Conservation (phyloP, 2,888 invertebrate species). For the Tetranychus truncatus region DNA sequence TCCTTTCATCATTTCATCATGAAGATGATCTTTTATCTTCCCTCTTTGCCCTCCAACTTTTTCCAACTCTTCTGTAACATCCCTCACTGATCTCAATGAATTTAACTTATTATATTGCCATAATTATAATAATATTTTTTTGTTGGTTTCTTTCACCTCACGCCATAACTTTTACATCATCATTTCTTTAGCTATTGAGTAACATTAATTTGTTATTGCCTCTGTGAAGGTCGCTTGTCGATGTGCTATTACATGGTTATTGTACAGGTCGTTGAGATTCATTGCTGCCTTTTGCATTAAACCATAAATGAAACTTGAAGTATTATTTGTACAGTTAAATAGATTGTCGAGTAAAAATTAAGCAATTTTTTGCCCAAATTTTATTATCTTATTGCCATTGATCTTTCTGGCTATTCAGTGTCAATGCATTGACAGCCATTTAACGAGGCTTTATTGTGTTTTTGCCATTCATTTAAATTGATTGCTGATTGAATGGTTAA, state of each 20-base stretch:
- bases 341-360: neutral
- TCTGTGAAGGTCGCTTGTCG: neutral
- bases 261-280: neutral
- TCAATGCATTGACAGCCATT: too few species aligned
- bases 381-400: too few species aligned
- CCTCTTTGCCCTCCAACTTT: neutral
- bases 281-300: neutral
- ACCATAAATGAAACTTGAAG: neutral
- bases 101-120: neutral
- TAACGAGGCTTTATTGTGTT: too few species aligned
- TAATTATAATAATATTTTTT: neutral
- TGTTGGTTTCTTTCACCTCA: neutral
- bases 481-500: too few species aligned
- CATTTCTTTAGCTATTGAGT: neutral
- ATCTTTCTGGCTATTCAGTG: too few species aligned
- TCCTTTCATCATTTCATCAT: neutral
- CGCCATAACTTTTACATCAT: neutral
- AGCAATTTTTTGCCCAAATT: neutral
- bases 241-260: neutral
- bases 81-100: neutral
- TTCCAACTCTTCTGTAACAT: neutral
- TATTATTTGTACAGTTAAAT: neutral
- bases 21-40: neutral
- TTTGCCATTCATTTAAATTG: too few species aligned
- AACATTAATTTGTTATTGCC: neutral